Base-by-base conservation (phyloP, 2,113 vertebrate species). In the Rousettus leschenaultii region DNA sequence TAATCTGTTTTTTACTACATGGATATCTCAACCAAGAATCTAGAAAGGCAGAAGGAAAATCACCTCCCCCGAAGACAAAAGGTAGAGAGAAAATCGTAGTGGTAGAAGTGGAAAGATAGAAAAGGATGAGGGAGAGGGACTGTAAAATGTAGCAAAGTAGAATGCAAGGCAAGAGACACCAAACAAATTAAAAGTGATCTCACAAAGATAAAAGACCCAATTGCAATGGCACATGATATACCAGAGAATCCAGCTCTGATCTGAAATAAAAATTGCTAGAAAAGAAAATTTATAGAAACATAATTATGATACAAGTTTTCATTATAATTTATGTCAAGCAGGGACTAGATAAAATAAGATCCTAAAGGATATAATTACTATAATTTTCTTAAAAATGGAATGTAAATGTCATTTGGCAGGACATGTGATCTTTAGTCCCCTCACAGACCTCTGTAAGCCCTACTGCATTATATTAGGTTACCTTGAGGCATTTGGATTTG, bases 261-360 rank as follows among this genome's bases (percentile, higher is more conserved):
- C 80, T 77, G 86, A 96, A 82, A 95, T 66, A 11, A 93, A 93
- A 95, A 59, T 83, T 86, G 11, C 33, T 63, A 85, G 26, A 88
- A 96, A 95, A 61, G 15, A 93, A 93, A 95, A 71, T 83, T 86
- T 86, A 86, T 35, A 57, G 88, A 80, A 91, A 90, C 33, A 48
- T 70, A 89, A 88, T 80, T 92, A 89, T 68, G 78, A 89, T 55
- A 45, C 9, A 85, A 93, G 55, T 7, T 77, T 35, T 91, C 87
- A 45, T 57, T 24, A 65, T 80, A 51, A 87, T 88, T 88, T 91
- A 35, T 83, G 12, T 86, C 84, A 89, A 77, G 26, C 53, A 89
- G 28, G 96, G 21, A 80, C 57, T 71, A 53, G 33, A 88, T 93
- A 51, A 90, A 92, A 79, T 73, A 87, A 85, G 53, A 28, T 82